Evolutionary conservation across 2,113 vertebrate species (phyloP), one percentile per base, ranked within the genome.

Genomic region (Chrysemys picta): DNA sequence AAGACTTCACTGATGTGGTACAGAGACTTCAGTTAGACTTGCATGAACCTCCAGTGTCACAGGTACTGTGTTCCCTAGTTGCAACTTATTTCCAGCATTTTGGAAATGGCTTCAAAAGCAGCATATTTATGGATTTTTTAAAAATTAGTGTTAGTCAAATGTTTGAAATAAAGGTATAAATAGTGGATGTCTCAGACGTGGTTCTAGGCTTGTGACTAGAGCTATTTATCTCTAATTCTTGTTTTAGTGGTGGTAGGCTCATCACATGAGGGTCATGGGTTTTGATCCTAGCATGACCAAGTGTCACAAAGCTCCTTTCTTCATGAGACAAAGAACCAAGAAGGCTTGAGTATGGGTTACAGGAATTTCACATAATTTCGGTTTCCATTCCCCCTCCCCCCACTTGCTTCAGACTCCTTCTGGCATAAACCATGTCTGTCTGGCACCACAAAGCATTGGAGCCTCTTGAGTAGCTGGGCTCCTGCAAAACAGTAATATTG

Each of bases 1-100:
- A 99, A 95, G 99, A 99, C 89, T 99, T 99, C 96, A 99, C 98
- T 86, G 99, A 99, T 79, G 99, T 99, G n/a, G 99, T 99, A 90
- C 99, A 99, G 97, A 99, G 99, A 98, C 98, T 99, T 96, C 99
- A 99, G 98, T 93, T 99, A 92, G 99, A 99, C 96, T 98, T 99
- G 69, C 99, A 99, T 38, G 99, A 99, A 97, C 99, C 99, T 80
- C 99, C 99, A 4, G 99, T 99, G 96, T 99, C 99, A 75, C 99
- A 99, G 99, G 99, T 99, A 97, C 94, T 21, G 35, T 54, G 11
- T 54, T 91, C n/a, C 47, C 76, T 94, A 2, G 4, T 82, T 87
- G 9, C 35, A 75, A 56, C 53, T 93, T 50, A 2, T 72, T 93
- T 84, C 76, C 69, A 52, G 45, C 27, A 2, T 47, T 94, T 53